Base-by-base conservation (phyloP, 2,888 invertebrate genomes). In the Seira musarum region DNA sequence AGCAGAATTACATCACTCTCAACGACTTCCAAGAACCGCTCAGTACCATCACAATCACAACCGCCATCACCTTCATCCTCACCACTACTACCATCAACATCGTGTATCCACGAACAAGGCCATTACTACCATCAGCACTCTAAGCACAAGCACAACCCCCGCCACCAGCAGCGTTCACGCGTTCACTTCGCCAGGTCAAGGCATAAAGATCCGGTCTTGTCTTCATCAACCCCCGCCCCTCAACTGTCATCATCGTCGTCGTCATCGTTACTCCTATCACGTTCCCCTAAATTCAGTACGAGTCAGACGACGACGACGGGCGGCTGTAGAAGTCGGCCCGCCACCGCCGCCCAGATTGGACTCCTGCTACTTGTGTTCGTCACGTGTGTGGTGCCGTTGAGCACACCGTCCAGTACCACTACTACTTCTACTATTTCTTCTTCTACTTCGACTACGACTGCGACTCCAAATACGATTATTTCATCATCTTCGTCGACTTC, bases 311-410 rank as follows among this genome's bases (percentile, higher is more conserved):
- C 64, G 2, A 10, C 66, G 8, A 35, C 30, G n/a, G 17, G 24
- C 22, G 22, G 6, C 8, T 10, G n/a, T n/a, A n/a, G 6, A 24
- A 5, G 22, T 25, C 25, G 60, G 53, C 19, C 57, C 19, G 1
- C n/a, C n/a, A n/a, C n/a, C n/a, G n/a, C n/a, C n/a, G n/a, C n/a
- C n/a, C n/a, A n/a, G n/a, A n/a, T n/a, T n/a, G n/a, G n/a, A n/a
- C 40, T 75, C 67, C 46, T 74, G 21, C 40, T 76, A 1, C 21
- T 81, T 67, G 69, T 75, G 61, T 76, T 81, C 76, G 46, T 76
- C 10, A 57, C 70, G 15, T 64, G 75, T 53, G 74, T 72, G 57
- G 71, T 81, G 66, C 80, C 80, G 6, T 63, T 81, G 80, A 81
- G 80, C 70, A 69, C 71, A 64, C 80, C 80, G 74, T 81, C 80